Conservation (phyloP, 2,888 invertebrate species). For the Troides oblongomaculatus region DNA sequence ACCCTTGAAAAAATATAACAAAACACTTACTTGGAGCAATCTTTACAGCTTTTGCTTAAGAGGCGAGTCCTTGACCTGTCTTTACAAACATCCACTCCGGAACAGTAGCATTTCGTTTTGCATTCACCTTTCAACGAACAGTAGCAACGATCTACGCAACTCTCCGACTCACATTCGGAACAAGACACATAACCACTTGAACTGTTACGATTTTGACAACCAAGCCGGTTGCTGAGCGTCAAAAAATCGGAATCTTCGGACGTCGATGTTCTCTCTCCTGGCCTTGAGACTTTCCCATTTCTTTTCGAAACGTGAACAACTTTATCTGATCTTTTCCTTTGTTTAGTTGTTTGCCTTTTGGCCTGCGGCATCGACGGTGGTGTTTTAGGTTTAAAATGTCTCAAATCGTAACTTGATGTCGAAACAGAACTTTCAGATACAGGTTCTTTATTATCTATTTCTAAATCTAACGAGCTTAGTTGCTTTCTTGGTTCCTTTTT, state of each 20-base stretch:
- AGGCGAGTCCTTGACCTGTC: slow-evolving; percentile 59
- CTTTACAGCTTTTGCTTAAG: slow-evolving; percentile 64
- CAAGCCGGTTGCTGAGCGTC: slow-evolving; percentile 79
- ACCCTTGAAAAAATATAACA: not conserved
- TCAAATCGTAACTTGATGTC: slow-evolving; percentile 81
- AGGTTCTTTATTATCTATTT: slow-evolving; percentile 51
- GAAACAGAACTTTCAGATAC: slow-evolving; percentile 81
- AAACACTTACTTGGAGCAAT: slow-evolving; percentile 70
- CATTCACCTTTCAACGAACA: slow-evolving; percentile 85
- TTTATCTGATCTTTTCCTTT: slow-evolving; percentile 67
- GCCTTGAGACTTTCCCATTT: slow-evolving; percentile 70
- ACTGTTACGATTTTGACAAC: slow-evolving; percentile 82
- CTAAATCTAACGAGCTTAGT: slow-evolving; percentile 48
- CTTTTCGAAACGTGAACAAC: slow-evolving; percentile 65
- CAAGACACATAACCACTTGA: slow-evolving; percentile 90
- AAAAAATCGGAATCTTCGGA: slow-evolving; percentile 82
- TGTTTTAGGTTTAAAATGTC: slow-evolving; percentile 81
- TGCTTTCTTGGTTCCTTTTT: slow-evolving; percentile 57
- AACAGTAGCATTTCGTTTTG: slow-evolving; percentile 82
- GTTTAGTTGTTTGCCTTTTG: slow-evolving; percentile 65
- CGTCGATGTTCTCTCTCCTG: slow-evolving; percentile 81
- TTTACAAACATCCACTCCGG: slow-evolving; percentile 73
- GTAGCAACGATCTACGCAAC: slow-evolving; percentile 92
- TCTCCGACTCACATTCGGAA: slow-evolving; percentile 93
- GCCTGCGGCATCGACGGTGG: slow-evolving; percentile 58